Evolutionary conservation across 2,113 vertebrate species (phyloP).

Genomic region (Acrocephalus kingi): DNA sequence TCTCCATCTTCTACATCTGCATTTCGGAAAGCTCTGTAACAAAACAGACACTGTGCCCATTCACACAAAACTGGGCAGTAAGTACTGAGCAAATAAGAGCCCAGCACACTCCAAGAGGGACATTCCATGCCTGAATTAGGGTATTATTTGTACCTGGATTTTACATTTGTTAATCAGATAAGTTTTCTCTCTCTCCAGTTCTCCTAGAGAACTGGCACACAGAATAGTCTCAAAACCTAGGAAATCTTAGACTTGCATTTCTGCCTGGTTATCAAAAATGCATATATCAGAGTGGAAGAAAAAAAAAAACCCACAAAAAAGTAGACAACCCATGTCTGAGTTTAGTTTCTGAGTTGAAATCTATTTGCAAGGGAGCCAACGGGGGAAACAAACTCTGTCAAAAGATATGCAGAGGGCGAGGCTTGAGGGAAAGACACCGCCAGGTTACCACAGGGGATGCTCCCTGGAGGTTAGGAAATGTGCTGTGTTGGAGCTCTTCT

Average conservation of each 20-base stretch:
- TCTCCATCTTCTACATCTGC: not conserved
- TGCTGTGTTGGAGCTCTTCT: not conserved
- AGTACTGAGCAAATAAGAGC: not conserved
- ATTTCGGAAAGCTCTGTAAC: not conserved
- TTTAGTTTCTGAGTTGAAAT: not conserved
- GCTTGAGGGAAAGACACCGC: not conserved
- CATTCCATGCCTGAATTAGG: not conserved
- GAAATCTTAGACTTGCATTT: not conserved
- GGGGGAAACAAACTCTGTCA: not conserved
- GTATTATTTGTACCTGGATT: not conserved
- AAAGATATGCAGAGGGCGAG: not conserved
- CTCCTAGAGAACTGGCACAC: not conserved
- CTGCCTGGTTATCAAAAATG: not conserved
- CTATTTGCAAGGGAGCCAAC: not conserved
- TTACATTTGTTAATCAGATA: not conserved
- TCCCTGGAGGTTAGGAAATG: not conserved
- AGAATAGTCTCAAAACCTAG: not conserved
- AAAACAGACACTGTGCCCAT: not conserved
- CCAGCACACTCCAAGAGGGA: not conserved
- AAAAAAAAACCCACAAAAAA: not conserved
- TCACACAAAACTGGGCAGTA: not conserved
- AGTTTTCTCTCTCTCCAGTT: not conserved
- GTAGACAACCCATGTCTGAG: accelerated
- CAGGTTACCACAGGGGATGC: not conserved
- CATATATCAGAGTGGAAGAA: not conserved